These are phyloP conservation scores for Agapostemon virescens DNA, from an alignment of 2,888 invertebrate genomes.

Conservation along the genomic window DNA sequence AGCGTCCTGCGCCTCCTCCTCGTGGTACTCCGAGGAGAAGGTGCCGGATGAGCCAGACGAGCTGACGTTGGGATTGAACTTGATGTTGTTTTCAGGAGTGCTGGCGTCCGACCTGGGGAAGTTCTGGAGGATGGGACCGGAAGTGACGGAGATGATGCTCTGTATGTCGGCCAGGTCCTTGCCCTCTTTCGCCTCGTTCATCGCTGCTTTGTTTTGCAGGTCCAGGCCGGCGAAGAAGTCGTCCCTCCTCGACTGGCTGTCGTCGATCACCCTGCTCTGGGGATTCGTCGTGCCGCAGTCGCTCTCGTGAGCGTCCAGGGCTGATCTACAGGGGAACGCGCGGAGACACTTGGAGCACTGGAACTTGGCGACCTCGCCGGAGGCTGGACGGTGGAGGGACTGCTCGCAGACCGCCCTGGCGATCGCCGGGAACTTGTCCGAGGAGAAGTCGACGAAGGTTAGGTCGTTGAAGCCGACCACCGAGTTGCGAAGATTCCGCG, in stretches of 20 bases:
- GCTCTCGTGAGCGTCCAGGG: conserved; percentile 86
- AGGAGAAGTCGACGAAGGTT: conserved; percentile 90
- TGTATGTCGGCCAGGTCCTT: conserved; percentile 93
- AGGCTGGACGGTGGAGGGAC: conserved; percentile 83
- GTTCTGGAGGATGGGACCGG: conserved; percentile 76
- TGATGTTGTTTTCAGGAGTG: conserved; percentile 69
- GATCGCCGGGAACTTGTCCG: conserved; percentile 89
- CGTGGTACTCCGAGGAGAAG: conserved; percentile 79
- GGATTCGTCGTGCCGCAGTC: conserved; percentile 78
- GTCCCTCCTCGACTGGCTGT: conserved; percentile 84
- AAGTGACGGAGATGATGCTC: conserved; percentile 90
- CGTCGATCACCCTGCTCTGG: conserved; percentile 76
- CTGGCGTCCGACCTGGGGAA: conserved; percentile 72
- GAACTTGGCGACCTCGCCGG: conserved; percentile 83
- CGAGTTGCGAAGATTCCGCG: conserved; percentile 78
- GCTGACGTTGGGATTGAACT: conserved; percentile 66
- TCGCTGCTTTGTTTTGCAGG: conserved; percentile 86
- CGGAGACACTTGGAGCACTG: conserved; percentile 87
- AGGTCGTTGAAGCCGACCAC: conserved; percentile 87
- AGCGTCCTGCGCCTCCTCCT: conserved; percentile 90
- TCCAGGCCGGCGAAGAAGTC: conserved; percentile 92
- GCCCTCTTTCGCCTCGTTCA: conserved; percentile 78
- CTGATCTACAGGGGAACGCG: conserved; percentile 87
- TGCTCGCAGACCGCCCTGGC: conserved; percentile 88
- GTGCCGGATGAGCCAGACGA: conserved; percentile 77